Percentiles rank a stretch among this genome's conserved stretches.
Conservation (phyloP, 2,888 invertebrate species). For the Pharmacophagus antenor region DNA sequence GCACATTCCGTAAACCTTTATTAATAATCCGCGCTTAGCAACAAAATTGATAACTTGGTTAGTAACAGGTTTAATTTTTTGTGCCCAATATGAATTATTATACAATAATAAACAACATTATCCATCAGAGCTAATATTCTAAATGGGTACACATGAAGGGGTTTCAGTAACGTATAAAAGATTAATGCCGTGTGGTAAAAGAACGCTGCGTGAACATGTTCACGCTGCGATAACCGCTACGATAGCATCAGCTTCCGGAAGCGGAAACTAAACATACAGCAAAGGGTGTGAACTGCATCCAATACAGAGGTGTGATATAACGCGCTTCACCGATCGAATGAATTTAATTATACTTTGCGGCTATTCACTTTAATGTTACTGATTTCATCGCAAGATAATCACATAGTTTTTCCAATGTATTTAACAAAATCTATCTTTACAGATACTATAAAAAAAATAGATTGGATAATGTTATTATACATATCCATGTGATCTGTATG, state of each 20-base stretch:
- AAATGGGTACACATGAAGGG: neutral
- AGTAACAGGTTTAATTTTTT: neutral
- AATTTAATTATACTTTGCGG: neutral
- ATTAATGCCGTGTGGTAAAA: slow-evolving; percentile 13
- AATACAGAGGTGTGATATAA: slow-evolving; percentile 13
- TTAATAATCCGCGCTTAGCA: too few species aligned
- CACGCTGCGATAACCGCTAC: slow-evolving; percentile 15
- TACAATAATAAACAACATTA: neutral
- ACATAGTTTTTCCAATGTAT: neutral
- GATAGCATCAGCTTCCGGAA: slow-evolving; percentile 16
- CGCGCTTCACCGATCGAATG: neutral
- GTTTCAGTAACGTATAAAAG: slow-evolving; percentile 8
- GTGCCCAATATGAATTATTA: neutral
- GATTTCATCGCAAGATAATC: neutral
- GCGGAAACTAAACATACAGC: slow-evolving; percentile 11
- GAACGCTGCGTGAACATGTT: slow-evolving; percentile 11
- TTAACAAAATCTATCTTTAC: neutral
- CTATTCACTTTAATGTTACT: neutral
- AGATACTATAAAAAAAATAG: too few species aligned
- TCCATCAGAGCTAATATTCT: slow-evolving; percentile 1
- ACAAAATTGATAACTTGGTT: too few species aligned
- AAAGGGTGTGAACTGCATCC: slow-evolving; percentile 8
- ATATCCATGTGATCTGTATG: too few species aligned
- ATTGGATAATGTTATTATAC: too few species aligned
- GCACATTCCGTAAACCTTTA: too few species aligned